Base-by-base conservation (phyloP, 2,113 vertebrate genomes). In the Lycaon pictus region DNA sequence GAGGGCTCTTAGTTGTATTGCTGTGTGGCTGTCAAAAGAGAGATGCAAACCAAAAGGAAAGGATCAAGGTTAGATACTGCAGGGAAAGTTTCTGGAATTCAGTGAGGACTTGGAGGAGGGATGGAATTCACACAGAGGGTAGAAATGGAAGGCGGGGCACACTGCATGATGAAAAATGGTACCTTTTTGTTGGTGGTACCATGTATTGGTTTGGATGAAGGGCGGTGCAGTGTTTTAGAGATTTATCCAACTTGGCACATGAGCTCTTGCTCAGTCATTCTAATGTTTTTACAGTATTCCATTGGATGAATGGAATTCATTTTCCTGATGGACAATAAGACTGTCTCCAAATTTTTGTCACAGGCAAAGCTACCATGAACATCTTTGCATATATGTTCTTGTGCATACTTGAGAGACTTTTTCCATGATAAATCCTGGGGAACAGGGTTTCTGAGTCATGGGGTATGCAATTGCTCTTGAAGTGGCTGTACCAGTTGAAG, bases 341-440 rank as follows among this genome's bases (percentile, higher is more conserved):
- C 76, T 71, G 43, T 32, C 92, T 97, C 56, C 60, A 87, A 67
- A 69, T 56, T 92, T 85, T 77, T 67, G 60, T 84, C 35, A 63
- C 35, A 43, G 77, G 23, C 37, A 77, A 88, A 93, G 19, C 35
- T 82, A 29, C 56, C 27, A 8, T 60, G 53, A 65, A 77, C 16
- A 37, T 55, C 74, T 92, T 89, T 80, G 55, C 43, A 13, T 87
- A 7, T 83, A 13, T 88, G 23, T 95, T 62, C 58, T 82, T 65
- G 17, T 32, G 17, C 5, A 56, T 5, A 20, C 23, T 85, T 43
- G 11, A 37, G 69, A 85, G 48, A 32, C 3, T 12, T 93, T 80
- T 93, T 43, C 29, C 22, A 56, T 53, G 16, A 81, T 2, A 3
- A 6, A 9, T 4, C 4, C 19, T 60, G 27, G 60, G n/a, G 43